Percentiles rank a stretch among this genome's conserved stretches.
phyloP scores from a whole-genome alignment of 2,888 invertebrate species.

The Furcula furcula region DNA sequence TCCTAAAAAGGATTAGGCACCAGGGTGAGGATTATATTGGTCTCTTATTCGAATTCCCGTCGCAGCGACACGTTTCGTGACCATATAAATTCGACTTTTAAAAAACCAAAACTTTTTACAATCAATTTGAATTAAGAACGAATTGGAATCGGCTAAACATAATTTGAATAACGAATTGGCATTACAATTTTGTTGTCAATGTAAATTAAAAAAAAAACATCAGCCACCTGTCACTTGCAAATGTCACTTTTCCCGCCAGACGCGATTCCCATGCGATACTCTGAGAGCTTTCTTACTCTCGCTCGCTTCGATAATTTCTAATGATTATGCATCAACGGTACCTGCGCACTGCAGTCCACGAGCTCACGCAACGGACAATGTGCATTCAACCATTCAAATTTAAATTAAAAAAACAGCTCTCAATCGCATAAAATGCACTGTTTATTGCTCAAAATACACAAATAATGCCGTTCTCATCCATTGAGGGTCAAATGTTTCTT shows the following conservation, averaged over 20 bases:
- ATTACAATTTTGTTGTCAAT: neutral
- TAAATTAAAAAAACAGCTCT: constrained; percentile 66
- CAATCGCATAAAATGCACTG: constrained; percentile 80
- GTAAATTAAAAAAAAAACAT: constrained; percentile 1
- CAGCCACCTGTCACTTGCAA: constrained; percentile 49
- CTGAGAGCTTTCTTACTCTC: constrained; percentile 49
- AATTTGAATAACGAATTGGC: neutral
- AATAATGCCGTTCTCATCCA: constrained; percentile 69
- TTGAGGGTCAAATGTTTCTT: constrained; percentile 75
- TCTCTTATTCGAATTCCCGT: constrained; percentile 62
- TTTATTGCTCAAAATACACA: constrained; percentile 82
- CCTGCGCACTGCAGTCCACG: constrained; percentile 74
- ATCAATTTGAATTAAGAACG: neutral
- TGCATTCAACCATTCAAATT: constrained; percentile 74
- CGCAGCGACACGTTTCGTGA: constrained; percentile 57
- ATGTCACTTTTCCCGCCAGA: constrained; percentile 65
- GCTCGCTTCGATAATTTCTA: constrained; percentile 69
- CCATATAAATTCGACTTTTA: constrained; percentile 20
- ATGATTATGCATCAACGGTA: constrained; percentile 75
- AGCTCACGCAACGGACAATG: constrained; percentile 80
- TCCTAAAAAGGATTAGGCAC: constrained; percentile 53
- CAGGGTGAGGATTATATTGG: constrained; percentile 48
- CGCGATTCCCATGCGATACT: constrained; percentile 63
- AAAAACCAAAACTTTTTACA: constrained; percentile 16
- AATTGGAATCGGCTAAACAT: neutral